Evolutionary conservation across 2,797 vertebrate species (phyloP), one percentile per base, ranked within the genome.

Genomic region (Aphelocoma californica): DNA sequence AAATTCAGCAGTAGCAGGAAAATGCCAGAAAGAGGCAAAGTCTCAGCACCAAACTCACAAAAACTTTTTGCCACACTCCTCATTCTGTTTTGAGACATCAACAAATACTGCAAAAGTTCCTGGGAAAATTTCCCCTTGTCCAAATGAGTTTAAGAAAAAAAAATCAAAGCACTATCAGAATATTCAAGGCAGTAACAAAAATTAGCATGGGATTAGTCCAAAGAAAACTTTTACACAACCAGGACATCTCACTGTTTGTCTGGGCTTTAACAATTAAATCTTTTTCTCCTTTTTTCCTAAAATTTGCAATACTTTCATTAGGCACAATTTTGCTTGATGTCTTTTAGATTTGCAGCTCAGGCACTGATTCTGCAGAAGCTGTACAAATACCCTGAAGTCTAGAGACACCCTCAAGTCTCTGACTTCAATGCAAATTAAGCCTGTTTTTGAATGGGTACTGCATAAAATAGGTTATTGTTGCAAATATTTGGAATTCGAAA

Each of bases 401-500:
- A 64, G 53, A 89, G 78, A 34, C 7, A 77, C 13, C 10, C 17
- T 56, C 10, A 32, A 85, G 60, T 28, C 73, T 72, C 84, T 80
- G 44, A 53, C 62, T 91, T 77, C 34, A 64, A 75, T 78, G 62
- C 25, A 96, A 94, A 94, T 61, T 60, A 82, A 81, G 9, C 4
- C 13, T n/a, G 17, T 0, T 60, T 85, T 81, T 50, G 38, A 81
- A 78, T 67, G 72, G 28, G 21, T 50, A 20, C 19, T 24, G 38
- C 50, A 90, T 60, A 82, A 95, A 92, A 84, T 17, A 82, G 36
- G 60, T 91, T 94, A 92, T 64, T 60, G 14, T 51, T 42, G 48
- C 1, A 29, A 85, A 94, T 87, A 85, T 82, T 87, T 93, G 7
- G n/a, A 74, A 92, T 83, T 74, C 3, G 21, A 92, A 95, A 83